Conservation (phyloP, 2,888 invertebrate genomes). For the Mactromeris polynyma region DNA sequence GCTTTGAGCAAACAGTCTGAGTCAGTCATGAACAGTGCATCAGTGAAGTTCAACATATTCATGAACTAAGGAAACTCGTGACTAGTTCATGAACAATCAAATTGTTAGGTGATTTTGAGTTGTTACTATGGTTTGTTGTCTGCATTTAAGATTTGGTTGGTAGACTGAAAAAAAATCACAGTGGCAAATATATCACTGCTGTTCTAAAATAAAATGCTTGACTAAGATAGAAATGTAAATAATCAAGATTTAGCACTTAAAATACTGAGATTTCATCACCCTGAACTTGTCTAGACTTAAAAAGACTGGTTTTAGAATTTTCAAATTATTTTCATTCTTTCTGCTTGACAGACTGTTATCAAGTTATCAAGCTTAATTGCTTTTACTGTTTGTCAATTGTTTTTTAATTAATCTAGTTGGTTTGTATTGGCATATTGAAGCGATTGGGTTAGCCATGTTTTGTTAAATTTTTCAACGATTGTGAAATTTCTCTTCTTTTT, state of each 20-base stretch:
- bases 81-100: too few species aligned
- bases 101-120: too few species aligned
- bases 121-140: too few species aligned
- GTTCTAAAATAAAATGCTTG: not conserved
- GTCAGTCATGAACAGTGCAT: too few species aligned
- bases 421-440: not conserved
- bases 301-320: not conserved
- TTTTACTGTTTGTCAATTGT: not conserved
- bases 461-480: not conserved
- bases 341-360: not conserved
- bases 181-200: not conserved
- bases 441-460: not conserved
- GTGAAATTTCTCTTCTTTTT: not conserved
- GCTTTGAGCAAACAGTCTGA: too few species aligned
- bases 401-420: not conserved
- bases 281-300: not conserved
- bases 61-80: too few species aligned
- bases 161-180: not conserved
- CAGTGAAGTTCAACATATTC: too few species aligned
- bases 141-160: too few species aligned
- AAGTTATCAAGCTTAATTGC: not conserved
- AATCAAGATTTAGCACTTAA: slow-evolving; percentile 1
- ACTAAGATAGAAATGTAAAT: slow-evolving; percentile 5
- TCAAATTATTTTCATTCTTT: slow-evolving; percentile 4
- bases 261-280: not conserved